A percentile compares a stretch with the other conserved stretches of the same genome.
These are phyloP conservation scores for Stichodactyla helianthus DNA, from an alignment of 64 coral and sea anemone species.

Conservation along the genomic window DNA sequence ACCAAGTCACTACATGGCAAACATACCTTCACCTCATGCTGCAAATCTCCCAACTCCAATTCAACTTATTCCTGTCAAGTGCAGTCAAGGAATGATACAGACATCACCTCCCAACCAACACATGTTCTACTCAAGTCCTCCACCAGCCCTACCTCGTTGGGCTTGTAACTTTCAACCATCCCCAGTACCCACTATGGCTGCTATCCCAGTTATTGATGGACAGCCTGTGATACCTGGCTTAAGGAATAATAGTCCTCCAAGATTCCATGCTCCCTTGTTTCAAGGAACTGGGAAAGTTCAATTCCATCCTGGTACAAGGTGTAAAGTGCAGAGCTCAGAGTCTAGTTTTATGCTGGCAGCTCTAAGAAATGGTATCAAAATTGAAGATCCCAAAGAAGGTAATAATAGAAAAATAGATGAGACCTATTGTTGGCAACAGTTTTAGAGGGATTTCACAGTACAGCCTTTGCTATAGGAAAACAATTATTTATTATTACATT, in stretches of 20 bases:
- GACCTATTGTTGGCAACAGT: too few species aligned
- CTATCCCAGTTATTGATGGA: not conserved
- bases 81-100: constrained; percentile 5
- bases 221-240: not conserved
- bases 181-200: not conserved
- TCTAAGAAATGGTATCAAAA: constrained; percentile 9
- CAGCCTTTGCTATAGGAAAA: too few species aligned
- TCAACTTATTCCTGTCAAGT: not conserved
- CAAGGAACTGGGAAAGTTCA: not conserved
- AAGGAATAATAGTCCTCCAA: not conserved
- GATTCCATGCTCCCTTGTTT: not conserved
- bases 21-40: not conserved
- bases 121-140: not conserved
- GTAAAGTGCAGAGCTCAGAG: not conserved
- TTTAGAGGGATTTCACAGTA: too few species aligned
- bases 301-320: not conserved
- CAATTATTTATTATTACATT: too few species aligned
- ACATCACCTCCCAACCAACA: not conserved
- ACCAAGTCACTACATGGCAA: not conserved
- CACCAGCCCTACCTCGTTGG: not conserved
- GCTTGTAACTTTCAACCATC: not conserved
- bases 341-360: not conserved
- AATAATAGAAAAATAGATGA: not conserved
- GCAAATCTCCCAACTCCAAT: not conserved
- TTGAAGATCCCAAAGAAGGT: constrained; percentile 7